These are phyloP conservation scores for Ailurus styani DNA, from an alignment of 2,113 vertebrate species.

Conservation along the genomic window DNA sequence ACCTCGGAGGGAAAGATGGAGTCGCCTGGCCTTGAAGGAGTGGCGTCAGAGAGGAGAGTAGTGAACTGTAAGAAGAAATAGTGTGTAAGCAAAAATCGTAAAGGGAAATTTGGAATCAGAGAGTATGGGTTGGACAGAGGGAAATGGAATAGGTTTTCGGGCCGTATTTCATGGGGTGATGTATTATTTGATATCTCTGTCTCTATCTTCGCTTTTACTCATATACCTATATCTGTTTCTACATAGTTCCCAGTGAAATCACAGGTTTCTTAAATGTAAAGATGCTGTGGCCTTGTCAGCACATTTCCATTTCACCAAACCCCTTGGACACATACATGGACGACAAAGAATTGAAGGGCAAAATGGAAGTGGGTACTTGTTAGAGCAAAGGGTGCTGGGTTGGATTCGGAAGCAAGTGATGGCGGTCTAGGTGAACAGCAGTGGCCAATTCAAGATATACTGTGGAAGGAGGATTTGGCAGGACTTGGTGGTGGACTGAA, in stretches of 20 bases:
- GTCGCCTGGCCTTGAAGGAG: neutral
- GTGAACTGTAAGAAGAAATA: neutral
- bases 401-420: too few relatives aligned
- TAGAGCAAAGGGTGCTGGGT: neutral
- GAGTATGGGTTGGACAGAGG: neutral
- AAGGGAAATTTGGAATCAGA: neutral
- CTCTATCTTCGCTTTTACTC: neutral
- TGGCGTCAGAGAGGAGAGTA: neutral
- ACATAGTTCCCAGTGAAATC: neutral
- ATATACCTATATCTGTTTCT: neutral
- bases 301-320: neutral
- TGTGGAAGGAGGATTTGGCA: neutral
- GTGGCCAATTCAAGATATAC: neutral
- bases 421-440: neutral
- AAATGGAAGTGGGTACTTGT: neutral
- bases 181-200: neutral
- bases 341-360: neutral
- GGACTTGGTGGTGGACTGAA: neutral
- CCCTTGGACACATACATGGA: neutral
- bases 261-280: neutral
- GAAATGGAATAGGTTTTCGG: neutral
- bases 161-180: neutral
- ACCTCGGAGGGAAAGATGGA: neutral
- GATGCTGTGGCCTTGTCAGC: neutral
- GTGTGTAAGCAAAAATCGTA: neutral